Evolutionary conservation across 2,797 vertebrate species (phyloP).

Genomic region (Erethizon dorsatum): DNA sequence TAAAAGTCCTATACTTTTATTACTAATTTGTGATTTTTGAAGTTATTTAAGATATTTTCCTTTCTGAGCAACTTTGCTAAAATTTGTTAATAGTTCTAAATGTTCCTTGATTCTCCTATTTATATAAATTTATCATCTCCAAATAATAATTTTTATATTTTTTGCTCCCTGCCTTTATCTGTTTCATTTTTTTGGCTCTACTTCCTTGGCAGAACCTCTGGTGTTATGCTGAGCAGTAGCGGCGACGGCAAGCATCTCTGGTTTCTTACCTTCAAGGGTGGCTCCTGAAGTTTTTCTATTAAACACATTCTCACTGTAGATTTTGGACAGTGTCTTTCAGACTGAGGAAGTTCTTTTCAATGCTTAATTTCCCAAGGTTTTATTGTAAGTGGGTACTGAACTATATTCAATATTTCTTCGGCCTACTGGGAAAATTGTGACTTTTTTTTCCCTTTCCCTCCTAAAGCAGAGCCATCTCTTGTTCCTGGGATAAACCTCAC

Average conservation of each 20-base stretch:
- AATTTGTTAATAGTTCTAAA: constrained; percentile 6
- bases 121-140: neutral
- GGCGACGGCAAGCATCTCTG: rapidly evolving
- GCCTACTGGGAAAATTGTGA: neutral
- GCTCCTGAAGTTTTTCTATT: neutral
- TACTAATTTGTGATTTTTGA: neutral
- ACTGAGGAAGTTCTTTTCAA: neutral
- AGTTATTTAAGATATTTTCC: constrained; percentile 24
- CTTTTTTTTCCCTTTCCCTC: neutral
- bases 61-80: constrained; percentile 27
- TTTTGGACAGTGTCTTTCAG: neutral
- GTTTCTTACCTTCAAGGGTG: neutral
- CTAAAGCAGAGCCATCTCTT: neutral
- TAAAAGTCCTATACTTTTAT: neutral
- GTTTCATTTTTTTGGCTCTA: neutral
- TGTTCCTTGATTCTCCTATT: neutral
- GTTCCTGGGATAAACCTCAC: neutral
- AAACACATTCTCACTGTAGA: neutral
- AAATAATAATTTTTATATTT: neutral
- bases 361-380: neutral
- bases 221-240: rapidly evolving
- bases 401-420: neutral
- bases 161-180: neutral
- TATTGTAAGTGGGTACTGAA: neutral
- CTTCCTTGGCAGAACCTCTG: neutral